Evolutionary conservation across 2,888 invertebrate genomes (phyloP).

Genomic region (Carpatolechia fugitivella): DNA sequence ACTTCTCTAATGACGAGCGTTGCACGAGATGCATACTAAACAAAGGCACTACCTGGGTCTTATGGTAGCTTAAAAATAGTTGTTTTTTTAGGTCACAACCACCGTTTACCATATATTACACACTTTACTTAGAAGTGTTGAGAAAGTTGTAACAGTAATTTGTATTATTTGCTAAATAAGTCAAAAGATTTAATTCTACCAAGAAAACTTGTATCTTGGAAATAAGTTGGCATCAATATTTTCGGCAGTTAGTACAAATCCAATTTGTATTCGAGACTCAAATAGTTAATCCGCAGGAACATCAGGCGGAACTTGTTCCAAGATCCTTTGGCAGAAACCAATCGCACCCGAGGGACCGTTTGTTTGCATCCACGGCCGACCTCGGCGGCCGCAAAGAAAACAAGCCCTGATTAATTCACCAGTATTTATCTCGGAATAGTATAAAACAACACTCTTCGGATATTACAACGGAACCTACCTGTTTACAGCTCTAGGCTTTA

Average conservation of each 20-base stretch:
- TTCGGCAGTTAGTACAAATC: background rate
- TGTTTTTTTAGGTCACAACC: background rate
- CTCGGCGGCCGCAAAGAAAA: slow-evolving; percentile 44
- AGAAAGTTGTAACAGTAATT: too few species aligned
- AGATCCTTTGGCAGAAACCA: slow-evolving; percentile 43
- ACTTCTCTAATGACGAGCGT: slow-evolving; percentile 9
- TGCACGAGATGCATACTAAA: slow-evolving; percentile 11
- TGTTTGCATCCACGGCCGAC: slow-evolving; percentile 44
- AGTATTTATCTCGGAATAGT: slow-evolving; percentile 41
- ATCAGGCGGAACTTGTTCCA: slow-evolving; percentile 30
- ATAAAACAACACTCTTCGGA: slow-evolving; percentile 19
- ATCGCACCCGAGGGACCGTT: slow-evolving; percentile 45
- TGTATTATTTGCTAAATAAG: too few species aligned
- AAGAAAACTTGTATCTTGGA: background rate
- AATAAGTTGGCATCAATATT: background rate
- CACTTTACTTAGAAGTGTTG: background rate
- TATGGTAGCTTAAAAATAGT: slow-evolving; percentile 2
- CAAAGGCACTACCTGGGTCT: background rate
- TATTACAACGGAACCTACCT: background rate
- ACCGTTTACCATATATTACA: background rate
- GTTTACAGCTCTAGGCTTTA: background rate
- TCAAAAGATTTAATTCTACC: too few species aligned
- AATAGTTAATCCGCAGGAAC: slow-evolving; percentile 15
- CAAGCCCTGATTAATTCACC: slow-evolving; percentile 57
- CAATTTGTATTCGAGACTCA: slow-evolving; percentile 2